A percentile compares a stretch with the other conserved stretches of the same genome.
Conservation (phyloP, 2,888 invertebrate species). For the Euclidia mi region DNA sequence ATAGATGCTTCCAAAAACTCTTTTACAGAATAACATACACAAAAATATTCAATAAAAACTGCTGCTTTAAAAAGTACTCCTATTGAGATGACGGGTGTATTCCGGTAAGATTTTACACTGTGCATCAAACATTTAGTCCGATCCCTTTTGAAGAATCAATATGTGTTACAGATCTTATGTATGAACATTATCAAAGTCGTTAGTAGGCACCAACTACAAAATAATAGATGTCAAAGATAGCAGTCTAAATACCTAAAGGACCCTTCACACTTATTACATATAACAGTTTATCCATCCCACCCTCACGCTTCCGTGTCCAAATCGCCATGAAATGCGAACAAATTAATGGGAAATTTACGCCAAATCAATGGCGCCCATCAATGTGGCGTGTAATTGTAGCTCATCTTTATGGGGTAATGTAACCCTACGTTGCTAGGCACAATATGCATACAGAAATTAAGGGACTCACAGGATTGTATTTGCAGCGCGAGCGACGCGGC, state of each 20-base stretch:
- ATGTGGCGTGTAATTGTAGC: conserved; percentile 29
- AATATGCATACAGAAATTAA: conserved; percentile 10
- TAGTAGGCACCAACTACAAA: too few species aligned
- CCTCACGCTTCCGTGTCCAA: conserved; percentile 11
- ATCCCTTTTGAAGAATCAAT: too few species aligned
- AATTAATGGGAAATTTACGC: conserved; percentile 36
- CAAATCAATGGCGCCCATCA: conserved; percentile 34
- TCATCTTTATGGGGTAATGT: conserved; percentile 19
- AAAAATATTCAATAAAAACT: too few species aligned
- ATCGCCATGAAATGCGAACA: conserved; percentile 25
- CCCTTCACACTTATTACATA: neutral
- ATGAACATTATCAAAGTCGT: too few species aligned
- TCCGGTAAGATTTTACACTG: too few species aligned
- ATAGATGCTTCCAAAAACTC: too few species aligned
- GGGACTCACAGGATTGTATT: conserved; percentile 15
- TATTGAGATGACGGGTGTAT: too few species aligned
- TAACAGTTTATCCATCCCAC: neutral
- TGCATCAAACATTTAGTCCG: too few species aligned
- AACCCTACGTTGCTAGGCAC: conserved; percentile 26
- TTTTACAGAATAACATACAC: too few species aligned
- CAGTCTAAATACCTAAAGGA: conserved; percentile 1
- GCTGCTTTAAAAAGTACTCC: too few species aligned
- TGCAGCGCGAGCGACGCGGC: neutral
- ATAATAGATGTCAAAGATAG: too few species aligned
- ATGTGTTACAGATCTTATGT: too few species aligned